These are phyloP conservation scores for Strigops habroptila DNA, from an alignment of 2,113 vertebrate species.

Conservation along the genomic window DNA sequence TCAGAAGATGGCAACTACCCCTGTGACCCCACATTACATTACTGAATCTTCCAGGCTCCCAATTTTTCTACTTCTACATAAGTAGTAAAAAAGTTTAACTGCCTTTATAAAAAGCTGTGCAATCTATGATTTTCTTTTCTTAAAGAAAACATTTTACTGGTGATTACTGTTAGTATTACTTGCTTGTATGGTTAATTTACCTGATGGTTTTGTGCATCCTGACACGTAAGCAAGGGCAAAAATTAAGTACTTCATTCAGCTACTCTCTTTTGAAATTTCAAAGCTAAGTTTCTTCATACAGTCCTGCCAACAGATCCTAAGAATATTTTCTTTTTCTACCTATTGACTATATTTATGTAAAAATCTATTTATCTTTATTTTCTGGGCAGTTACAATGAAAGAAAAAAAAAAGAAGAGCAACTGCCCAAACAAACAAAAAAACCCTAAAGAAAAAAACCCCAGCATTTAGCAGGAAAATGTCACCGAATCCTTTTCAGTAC, in stretches of 20 bases:
- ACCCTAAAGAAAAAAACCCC: not conserved
- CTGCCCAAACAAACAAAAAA: not conserved
- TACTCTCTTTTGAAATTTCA: not conserved
- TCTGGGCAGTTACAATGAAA: not conserved
- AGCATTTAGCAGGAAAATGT: not conserved
- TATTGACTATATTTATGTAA: not conserved
- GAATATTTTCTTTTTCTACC: not conserved
- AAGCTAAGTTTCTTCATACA: not conserved
- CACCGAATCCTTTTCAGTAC: not conserved
- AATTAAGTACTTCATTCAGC: conserved; percentile 3
- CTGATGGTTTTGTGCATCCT: not conserved
- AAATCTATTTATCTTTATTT: not conserved
- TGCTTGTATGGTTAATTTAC: not conserved
- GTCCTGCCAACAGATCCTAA: not conserved
- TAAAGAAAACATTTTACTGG: not conserved
- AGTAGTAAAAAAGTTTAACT: not conserved
- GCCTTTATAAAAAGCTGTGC: not conserved
- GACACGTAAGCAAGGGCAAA: not conserved
- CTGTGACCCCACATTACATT: not conserved
- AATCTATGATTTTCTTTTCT: not conserved
- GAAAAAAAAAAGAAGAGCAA: not conserved
- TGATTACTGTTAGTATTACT: not conserved
- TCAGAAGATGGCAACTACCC: not conserved
- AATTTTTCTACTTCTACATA: not conserved
- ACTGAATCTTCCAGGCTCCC: not conserved